Evolutionary conservation across 2,113 vertebrate species (phyloP).

Genomic region (Todiramphus chloris): DNA sequence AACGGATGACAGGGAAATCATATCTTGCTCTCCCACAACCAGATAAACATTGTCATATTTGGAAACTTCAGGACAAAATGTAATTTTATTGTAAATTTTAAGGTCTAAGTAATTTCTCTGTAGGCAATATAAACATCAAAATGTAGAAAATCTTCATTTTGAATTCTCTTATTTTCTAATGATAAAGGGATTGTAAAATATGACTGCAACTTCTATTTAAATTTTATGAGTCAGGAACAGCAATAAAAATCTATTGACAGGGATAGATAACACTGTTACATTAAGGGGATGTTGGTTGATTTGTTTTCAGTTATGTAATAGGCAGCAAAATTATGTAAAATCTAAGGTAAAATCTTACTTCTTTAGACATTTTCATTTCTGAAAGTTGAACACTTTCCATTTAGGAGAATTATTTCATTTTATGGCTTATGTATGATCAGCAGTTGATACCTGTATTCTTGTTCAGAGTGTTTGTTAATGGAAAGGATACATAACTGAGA

Average conservation of each 20-base stretch:
- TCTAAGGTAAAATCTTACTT: neutral
- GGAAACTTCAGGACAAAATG: neutral
- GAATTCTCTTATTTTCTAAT: neutral
- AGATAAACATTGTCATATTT: neutral
- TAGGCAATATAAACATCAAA: neutral
- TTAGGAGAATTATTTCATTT: neutral
- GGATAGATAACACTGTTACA: neutral
- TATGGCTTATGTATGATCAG: neutral
- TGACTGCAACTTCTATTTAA: neutral
- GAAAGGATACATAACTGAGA: neutral
- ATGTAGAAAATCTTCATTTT: neutral
- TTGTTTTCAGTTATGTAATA: neutral
- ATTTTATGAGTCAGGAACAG: neutral
- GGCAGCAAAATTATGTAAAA: neutral
- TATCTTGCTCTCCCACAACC: neutral
- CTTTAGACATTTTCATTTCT: neutral
- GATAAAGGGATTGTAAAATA: neutral
- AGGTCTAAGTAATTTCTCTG: neutral
- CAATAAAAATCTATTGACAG: neutral
- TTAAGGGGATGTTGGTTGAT: fast-evolving
- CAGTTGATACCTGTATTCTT: neutral
- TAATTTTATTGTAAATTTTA: neutral
- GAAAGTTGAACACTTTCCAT: neutral
- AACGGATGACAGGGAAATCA: neutral
- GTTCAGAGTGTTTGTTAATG: neutral